Evolutionary conservation across 2,888 invertebrate species (phyloP).

Genomic region (Andricus quercusramuli): DNA sequence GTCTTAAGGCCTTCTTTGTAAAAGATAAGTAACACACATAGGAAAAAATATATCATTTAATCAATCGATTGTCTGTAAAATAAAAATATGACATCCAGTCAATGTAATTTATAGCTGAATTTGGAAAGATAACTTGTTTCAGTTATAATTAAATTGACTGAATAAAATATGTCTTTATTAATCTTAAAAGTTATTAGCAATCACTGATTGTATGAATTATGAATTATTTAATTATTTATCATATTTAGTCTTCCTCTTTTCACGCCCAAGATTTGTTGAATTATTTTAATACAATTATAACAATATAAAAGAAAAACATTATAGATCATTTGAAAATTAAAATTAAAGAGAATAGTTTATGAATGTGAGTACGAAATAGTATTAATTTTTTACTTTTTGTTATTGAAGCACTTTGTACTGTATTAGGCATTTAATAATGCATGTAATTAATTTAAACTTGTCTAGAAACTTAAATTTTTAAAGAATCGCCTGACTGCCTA

Average conservation of each 20-base stretch:
- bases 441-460: not conserved
- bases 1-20: not conserved
- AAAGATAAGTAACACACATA: too few species aligned
- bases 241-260: too few species aligned
- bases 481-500: not conserved
- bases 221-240: too few species aligned
- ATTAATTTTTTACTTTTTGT: not conserved
- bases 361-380: not conserved
- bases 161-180: not conserved
- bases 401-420: not conserved
- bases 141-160: not conserved
- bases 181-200: too few species aligned
- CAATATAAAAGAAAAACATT: not conserved
- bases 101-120: not conserved
- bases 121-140: not conserved
- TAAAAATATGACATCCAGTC: not conserved
- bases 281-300: not conserved
- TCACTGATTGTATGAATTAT: too few species aligned
- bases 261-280: not conserved
- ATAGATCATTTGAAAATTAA: not conserved
- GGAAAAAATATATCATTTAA: not conserved
- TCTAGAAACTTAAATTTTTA: not conserved
- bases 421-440: not conserved
- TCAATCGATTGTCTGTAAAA: not conserved
- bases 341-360: not conserved